Evolutionary conservation across 2,888 invertebrate species (phyloP), one percentile per base, ranked within the genome.

Genomic region (Lampropteryx suffumata): DNA sequence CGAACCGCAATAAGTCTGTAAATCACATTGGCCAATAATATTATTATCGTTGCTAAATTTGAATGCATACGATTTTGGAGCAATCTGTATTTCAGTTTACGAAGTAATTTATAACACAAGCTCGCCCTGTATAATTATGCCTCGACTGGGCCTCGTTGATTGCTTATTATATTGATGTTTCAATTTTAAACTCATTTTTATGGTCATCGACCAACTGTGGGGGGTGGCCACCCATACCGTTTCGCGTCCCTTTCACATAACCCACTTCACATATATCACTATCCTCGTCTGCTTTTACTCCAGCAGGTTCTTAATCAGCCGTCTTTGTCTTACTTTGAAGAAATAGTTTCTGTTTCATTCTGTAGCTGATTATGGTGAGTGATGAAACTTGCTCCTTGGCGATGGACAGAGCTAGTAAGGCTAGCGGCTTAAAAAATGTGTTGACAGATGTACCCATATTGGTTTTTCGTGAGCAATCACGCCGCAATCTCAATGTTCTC

Each of bases 141-240:
- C 75, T 73, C 79, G 73, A 69, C 77, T 70, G 69, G 67, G 67
- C 74, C 71, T 70, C 76, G 83, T 81, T 90, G 89, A 89, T 90
- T 90, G 88, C 89, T 88, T 90, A 90, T 90, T 89, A 89, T 90
- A 89, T 90, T 90, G 90, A 90, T 90, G 90, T 89, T 89, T 90
- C 89, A 90, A 90, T 90, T 90, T 90, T 90, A 89, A 88, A 87
- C 84, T 82, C 87, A 90, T 90, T 90, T 89, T 90, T 90, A 90
- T 89, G 90, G 89, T 84, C 91, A 90, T 90, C 84, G 90, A 76
- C 89, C 90, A 89, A 84, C 88, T 78, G 82, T 90, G 88, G 90
- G 91, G 91, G 91, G 91, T 91, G 91, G 82, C 90, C 91, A 90
- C 90, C 90, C 90, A 88, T 75, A 81, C 76, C 53, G 79, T 58